These are phyloP conservation scores for Cnemophilus loriae DNA, from an alignment of 2,113 vertebrate species.

Conservation along the genomic window DNA sequence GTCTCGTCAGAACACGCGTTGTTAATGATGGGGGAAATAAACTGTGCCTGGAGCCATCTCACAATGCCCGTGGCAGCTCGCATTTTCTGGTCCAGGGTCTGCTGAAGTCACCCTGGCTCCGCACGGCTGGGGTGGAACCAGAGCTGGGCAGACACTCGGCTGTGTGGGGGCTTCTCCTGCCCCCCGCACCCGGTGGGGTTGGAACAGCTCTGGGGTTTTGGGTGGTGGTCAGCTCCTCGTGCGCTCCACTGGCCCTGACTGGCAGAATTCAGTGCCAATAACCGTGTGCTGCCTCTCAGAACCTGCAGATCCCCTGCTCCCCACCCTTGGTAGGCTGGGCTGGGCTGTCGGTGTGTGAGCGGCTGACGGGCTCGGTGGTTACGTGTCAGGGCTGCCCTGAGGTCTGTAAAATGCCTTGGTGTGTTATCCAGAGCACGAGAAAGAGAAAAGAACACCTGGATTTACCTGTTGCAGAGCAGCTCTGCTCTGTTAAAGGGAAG, in stretches of 20 bases:
- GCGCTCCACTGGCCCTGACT: rapidly evolving
- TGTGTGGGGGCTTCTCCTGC: rapidly evolving
- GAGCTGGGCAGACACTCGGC: not conserved
- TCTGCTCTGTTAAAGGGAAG: not conserved
- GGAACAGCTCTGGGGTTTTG: rapidly evolving
- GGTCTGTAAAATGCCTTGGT: not conserved
- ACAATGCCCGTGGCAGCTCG: not conserved
- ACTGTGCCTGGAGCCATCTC: not conserved
- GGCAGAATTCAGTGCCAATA: not conserved
- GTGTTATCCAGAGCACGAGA: not conserved
- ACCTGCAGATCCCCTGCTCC: not conserved
- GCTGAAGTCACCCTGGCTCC: not conserved
- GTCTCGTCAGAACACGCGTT: not conserved
- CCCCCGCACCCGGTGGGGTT: rapidly evolving
- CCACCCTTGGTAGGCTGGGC: not conserved
- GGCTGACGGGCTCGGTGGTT: not conserved
- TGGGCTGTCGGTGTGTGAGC: too few species aligned
- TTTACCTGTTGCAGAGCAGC: not conserved
- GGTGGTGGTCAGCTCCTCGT: not conserved
- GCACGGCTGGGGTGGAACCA: not conserved
- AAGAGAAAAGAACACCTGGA: not conserved
- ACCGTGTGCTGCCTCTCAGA: not conserved
- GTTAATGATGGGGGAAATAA: not conserved
- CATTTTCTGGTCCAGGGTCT: not conserved
- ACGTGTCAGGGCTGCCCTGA: not conserved